Evolutionary conservation across 2,113 vertebrate species (phyloP).

Genomic region (Garra rufa): DNA sequence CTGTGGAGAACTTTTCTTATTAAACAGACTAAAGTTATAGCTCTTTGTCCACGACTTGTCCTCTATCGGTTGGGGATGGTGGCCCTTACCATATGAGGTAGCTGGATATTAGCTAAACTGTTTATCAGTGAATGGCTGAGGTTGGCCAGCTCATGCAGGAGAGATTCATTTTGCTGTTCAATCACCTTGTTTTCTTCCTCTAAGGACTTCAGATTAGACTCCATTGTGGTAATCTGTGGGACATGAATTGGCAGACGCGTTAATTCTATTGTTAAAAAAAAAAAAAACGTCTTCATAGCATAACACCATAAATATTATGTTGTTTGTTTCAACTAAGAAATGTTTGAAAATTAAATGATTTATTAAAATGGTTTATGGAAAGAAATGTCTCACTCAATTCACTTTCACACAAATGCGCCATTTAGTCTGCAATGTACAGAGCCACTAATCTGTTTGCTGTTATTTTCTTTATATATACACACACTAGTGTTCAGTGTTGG

Average conservation of each 20-base stretch:
- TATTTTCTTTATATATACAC: not conserved
- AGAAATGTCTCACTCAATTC: not conserved
- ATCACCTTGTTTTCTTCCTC: constrained; percentile 99
- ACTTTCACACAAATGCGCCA: not conserved
- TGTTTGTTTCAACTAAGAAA: not conserved
- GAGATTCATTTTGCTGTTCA: constrained; percentile 99
- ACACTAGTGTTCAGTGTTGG: too few species aligned
- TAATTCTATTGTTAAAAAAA: not conserved
- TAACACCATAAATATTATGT: not conserved
- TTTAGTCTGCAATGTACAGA: too few species aligned
- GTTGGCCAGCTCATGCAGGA: constrained; percentile 97
- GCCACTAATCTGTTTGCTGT: too few species aligned
- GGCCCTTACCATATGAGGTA: constrained; percentile 98
- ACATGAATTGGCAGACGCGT: constrained; percentile 55
- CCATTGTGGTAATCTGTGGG: constrained; percentile 96
- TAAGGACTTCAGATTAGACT: constrained; percentile 98
- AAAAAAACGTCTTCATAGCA: not conserved
- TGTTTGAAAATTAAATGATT: not conserved
- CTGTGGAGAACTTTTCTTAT: not conserved
- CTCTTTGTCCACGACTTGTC: constrained; percentile 72
- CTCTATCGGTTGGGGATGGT: constrained; percentile 78
- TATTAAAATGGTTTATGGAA: not conserved
- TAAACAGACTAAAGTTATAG: not conserved
- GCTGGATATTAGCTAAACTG: constrained; percentile 98
- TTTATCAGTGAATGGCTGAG: constrained; percentile 99